phyloP scores from a whole-genome alignment of 2,888 invertebrate genomes.

The Caenorhabditis plicata region DNA sequence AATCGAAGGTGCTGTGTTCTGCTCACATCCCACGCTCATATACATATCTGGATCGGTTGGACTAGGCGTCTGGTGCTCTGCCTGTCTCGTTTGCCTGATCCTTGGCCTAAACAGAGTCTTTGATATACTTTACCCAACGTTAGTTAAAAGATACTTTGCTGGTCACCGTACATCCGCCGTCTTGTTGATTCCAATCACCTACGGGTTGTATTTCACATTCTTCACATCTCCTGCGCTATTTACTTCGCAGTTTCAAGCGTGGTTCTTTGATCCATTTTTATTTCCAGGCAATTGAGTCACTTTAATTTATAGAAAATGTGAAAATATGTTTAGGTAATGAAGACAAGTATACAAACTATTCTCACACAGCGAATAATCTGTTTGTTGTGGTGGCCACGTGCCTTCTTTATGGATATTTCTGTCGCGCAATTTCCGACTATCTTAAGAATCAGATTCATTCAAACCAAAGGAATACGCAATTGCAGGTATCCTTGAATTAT shows the following conservation, averaged over 20 bases:
- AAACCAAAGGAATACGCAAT: conserved; percentile 16
- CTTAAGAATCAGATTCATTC: conserved; percentile 19
- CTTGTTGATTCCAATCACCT: conserved; percentile 32
- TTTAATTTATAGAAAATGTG: no score
- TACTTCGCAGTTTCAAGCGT: conserved; percentile 37
- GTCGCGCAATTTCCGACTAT: conserved; percentile 21
- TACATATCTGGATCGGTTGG: conserved; percentile 31
- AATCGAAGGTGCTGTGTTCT: conserved; percentile 35
- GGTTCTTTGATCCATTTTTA: conserved; percentile 50
- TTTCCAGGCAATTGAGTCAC: no score
- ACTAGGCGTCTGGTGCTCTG: conserved; percentile 35
- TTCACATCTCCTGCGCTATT: conserved; percentile 44
- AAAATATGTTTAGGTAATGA: no score
- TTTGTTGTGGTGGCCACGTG: conserved; percentile 41
- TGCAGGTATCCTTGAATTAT: no score
- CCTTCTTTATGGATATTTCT: conserved; percentile 31
- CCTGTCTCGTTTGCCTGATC: conserved; percentile 38
- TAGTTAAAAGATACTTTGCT: conserved; percentile 29
- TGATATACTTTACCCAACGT: conserved; percentile 30
- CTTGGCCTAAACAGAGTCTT: conserved; percentile 38
- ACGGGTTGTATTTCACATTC: conserved; percentile 37
- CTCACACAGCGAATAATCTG: conserved; percentile 42
- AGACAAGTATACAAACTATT: conserved; percentile 31
- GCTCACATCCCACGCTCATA: conserved; percentile 27
- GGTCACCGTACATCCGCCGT: conserved; percentile 25